These are phyloP conservation scores for Trissolcus basalis DNA, from an alignment of 1,140 invertebrate genomes.

Conservation along the genomic window DNA sequence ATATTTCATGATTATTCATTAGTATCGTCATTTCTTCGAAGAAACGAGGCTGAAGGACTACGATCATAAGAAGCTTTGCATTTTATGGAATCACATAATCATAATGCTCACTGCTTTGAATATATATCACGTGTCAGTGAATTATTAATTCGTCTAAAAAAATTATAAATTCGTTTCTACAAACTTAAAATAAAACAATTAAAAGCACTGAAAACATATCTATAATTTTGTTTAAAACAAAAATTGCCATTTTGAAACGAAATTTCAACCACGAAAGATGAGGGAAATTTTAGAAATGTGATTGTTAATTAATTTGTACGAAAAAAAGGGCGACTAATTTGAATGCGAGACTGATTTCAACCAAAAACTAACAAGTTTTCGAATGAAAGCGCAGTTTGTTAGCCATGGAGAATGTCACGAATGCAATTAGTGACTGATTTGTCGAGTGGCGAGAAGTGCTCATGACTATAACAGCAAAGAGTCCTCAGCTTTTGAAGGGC, in stretches of 20 bases:
- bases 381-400: conserved; percentile 69
- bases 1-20: conserved; percentile 69
- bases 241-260: too few relatives aligned
- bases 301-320: too few relatives aligned
- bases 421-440: conserved; percentile 76
- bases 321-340: background rate
- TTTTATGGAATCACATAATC: conserved; percentile 58
- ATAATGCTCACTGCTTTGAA: conserved; percentile 52
- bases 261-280: too few relatives aligned
- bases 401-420: conserved; percentile 74
- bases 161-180: too few relatives aligned
- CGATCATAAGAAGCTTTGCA: conserved; percentile 55
- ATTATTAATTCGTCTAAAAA: conserved; percentile 29
- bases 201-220: too few relatives aligned
- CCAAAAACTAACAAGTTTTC: conserved; percentile 42
- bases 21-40: conserved; percentile 69
- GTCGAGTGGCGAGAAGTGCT: conserved; percentile 70
- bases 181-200: too few relatives aligned
- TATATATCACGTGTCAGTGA: conserved; percentile 45
- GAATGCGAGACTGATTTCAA: conserved; percentile 33
- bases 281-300: too few relatives aligned
- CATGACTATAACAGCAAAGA: conserved; percentile 70
- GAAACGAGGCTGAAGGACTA: conserved; percentile 48
- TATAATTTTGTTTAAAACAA: too few relatives aligned
- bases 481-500: conserved; percentile 67